phyloP scores from a whole-genome alignment of 2,888 invertebrate genomes.

The Lithophane socia region DNA sequence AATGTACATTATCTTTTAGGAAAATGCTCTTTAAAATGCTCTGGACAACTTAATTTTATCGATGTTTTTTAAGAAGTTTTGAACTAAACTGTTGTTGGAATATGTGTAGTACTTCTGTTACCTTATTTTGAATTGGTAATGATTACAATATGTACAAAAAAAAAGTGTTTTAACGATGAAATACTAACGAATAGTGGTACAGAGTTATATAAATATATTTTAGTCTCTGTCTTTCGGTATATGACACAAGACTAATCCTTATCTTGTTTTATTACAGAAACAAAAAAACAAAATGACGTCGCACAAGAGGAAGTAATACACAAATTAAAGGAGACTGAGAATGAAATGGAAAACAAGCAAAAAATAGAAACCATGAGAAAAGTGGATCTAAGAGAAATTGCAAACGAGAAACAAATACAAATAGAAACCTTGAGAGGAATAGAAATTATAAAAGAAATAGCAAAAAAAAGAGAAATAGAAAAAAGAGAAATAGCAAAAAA shows the following conservation, averaged over 20 bases:
- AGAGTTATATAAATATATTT: not conserved
- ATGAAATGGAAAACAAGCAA: slow-evolving; percentile 5
- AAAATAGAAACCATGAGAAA: not conserved
- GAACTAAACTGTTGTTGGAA: not conserved
- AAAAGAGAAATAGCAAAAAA: slow-evolving; percentile 5
- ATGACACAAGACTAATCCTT: not conserved
- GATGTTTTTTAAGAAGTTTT: not conserved
- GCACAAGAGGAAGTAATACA: not conserved
- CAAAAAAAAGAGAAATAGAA: slow-evolving; percentile 15
- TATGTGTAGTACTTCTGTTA: not conserved
- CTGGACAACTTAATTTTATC: not conserved
- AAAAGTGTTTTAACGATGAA: not conserved
- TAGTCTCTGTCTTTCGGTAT: not conserved
- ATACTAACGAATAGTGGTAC: not conserved
- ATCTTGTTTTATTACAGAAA: slow-evolving; percentile 24
- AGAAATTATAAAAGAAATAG: slow-evolving; percentile 20
- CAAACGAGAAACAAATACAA: slow-evolving; percentile 12
- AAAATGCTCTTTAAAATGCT: not conserved
- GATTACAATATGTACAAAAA: not conserved
- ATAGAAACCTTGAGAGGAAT: slow-evolving; percentile 25
- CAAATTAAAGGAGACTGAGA: not conserved
- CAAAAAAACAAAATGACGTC: not conserved
- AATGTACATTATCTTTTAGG: not conserved
- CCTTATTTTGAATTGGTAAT: not conserved
- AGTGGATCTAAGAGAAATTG: not conserved